Evolutionary conservation across 1,140 invertebrate genomes (phyloP), one percentile per base, ranked within the genome.

Genomic region (Intoshia linei): DNA sequence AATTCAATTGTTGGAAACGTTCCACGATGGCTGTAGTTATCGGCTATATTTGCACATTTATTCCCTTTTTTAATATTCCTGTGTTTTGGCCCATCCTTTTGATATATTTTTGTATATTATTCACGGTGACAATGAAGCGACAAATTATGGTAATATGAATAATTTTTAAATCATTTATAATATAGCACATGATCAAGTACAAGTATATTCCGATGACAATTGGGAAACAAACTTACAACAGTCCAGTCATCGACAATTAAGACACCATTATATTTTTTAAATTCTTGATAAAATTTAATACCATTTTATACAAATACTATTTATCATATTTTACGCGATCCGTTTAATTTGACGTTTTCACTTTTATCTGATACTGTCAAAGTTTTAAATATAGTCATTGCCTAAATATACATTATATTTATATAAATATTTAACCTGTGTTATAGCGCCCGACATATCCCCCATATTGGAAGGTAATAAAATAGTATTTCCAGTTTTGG

Each of bases 71-170:
- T 54, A 90, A 98, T 65, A 73, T 98, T 52, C 90, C 90, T 50
- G 90, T 98, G 46, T 98, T 98, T 59, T 98, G 90, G 90, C 90
- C 90, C 31, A 95, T 98, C 45, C 66, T 98, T 49, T 78, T 95
- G 39, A 81, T 95, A 71, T 95, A 98, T 61, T 95, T 98, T 61
- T 75, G 93, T 50, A 83, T 84, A 25, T 61, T 98, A 42, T 81
- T 93, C 55, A 77, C 76, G 57, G 75, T 98, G 47, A 98, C 87
- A 33, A 95, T 98, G 87, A 95, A 92, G 60, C 69, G 81, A 51
- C 90, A 98, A 67, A 95, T 98, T 47, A 87, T 74, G 70, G 79
- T 87, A 65, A 48, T n/a, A n/a, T n/a, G n/a, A n/a, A n/a, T n/a
- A n/a, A n/a, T n/a, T n/a, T n/a, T n/a, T n/a, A n/a, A n/a, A n/a